Evolutionary conservation across 2,797 vertebrate species (phyloP), one percentile per base, ranked within the genome.

Genomic region (Crocidura indochinensis): DNA sequence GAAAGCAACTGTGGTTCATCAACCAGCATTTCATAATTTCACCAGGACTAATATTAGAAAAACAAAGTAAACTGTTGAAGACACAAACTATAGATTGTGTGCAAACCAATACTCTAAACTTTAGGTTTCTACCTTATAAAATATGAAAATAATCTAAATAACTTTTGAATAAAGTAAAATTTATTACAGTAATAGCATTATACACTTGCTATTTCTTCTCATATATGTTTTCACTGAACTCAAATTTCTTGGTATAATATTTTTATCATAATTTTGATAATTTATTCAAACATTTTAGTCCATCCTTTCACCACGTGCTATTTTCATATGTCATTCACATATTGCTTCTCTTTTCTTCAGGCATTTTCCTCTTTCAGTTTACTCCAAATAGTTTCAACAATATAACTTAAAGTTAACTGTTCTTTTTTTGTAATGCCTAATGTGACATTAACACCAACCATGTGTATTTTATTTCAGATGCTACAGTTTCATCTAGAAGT

Each of bases 401-500:
- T 49, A 10, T 56, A 14, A 68, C 82, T 92, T 69, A 15, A 62
- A 51, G 1, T 82, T 85, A 79, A 88, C 1, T 64, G 7, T 72
- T 73, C 11, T 82, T 72, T 86, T 27, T 47, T 86, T 65, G 24
- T 80, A 44, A 38, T 84, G 6, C 77, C n/a, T 81, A 89, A 56
- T 49, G 9, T 65, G 31, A 17, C 91, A 26, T 65, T 71, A 84
- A 71, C 65, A 79, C 29, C n/a, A 84, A 8, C 1, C 38, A 91
- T 38, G 15, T 78, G 84, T 92, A 74, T 10, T 38, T 38, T 38
- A 78, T 92, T 87, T 90, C 27, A 76, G 17, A 74, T 85, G 24
- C 76, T 77, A 74, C 51, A 90, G 81, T 71, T 92, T 90, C 56
- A 92, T 84, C 46, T 71, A 75, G 22, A 92, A 88, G 38, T 85